These are phyloP conservation scores for Tyria jacobaeae DNA, from an alignment of 2,888 invertebrate species.

Conservation along the genomic window DNA sequence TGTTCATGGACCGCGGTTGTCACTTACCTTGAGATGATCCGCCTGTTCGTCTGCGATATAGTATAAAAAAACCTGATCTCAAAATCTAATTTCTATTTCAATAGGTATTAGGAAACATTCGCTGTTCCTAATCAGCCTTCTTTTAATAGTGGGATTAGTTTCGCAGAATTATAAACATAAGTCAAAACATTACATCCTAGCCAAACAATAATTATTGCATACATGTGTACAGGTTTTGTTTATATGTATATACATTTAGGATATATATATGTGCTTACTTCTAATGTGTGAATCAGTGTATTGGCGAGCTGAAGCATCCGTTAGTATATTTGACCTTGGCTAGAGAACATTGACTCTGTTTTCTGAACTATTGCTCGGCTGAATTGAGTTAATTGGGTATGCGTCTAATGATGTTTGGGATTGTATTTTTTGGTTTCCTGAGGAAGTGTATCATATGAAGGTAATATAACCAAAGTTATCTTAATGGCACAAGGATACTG, in stretches of 20 bases:
- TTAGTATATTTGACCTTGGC: slow-evolving; percentile 35
- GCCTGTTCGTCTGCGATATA: not conserved
- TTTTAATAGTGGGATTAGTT: too few species aligned
- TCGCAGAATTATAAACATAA: too few species aligned
- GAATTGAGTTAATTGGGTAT: not conserved
- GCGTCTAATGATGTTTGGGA: not conserved
- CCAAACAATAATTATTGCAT: not conserved
- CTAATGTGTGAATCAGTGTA: slow-evolving; percentile 43
- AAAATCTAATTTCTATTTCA: not conserved
- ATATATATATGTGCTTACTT: not conserved
- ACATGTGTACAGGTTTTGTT: not conserved
- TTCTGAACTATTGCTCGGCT: slow-evolving; percentile 7
- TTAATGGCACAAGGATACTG: too few species aligned
- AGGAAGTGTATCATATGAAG: too few species aligned
- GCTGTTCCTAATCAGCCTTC: not conserved
- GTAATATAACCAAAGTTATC: too few species aligned
- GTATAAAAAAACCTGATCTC: not conserved
- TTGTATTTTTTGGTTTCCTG: not conserved
- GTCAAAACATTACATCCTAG: not conserved
- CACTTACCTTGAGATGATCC: too few species aligned
- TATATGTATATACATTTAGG: not conserved
- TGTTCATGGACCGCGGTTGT: too few species aligned
- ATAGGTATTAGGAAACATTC: not conserved
- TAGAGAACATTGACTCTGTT: slow-evolving; percentile 36
- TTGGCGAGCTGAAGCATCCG: slow-evolving; percentile 39